These are phyloP conservation scores for Psephotus haematonotus DNA, from an alignment of 2,113 vertebrate species.

Conservation along the genomic window DNA sequence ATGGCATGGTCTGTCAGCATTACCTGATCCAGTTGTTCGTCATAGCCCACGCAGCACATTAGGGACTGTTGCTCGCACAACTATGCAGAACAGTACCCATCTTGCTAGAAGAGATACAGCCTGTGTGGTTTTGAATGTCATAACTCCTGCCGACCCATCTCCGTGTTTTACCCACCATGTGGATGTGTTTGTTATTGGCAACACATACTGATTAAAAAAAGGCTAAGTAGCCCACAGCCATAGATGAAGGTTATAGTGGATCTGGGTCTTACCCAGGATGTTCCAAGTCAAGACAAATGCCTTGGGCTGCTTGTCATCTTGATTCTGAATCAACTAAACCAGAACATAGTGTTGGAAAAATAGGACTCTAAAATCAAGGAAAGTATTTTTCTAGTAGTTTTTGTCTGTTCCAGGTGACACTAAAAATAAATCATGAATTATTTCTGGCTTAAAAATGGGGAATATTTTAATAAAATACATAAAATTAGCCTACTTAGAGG, in stretches of 20 bases:
- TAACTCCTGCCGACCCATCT: neutral
- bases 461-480: neutral
- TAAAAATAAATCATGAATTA: neutral
- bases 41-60: rapidly evolving
- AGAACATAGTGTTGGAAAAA: neutral
- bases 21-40: neutral
- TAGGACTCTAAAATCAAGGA: neutral
- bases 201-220: neutral
- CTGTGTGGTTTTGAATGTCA: neutral
- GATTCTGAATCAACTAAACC: neutral
- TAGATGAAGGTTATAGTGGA: neutral
- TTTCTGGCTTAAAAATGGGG: neutral
- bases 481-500: neutral
- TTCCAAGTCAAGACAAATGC: neutral
- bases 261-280: neutral
- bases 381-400: neutral
- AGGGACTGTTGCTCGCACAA: neutral
- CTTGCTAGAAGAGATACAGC: neutral
- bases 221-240: neutral
- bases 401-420: neutral
- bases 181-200: neutral
- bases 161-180: too few relatives aligned
- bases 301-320: neutral
- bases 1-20: rapidly evolving
- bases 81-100: neutral